phyloP scores from a whole-genome alignment of 2,797 vertebrate species.

The Vultur gryphus region DNA sequence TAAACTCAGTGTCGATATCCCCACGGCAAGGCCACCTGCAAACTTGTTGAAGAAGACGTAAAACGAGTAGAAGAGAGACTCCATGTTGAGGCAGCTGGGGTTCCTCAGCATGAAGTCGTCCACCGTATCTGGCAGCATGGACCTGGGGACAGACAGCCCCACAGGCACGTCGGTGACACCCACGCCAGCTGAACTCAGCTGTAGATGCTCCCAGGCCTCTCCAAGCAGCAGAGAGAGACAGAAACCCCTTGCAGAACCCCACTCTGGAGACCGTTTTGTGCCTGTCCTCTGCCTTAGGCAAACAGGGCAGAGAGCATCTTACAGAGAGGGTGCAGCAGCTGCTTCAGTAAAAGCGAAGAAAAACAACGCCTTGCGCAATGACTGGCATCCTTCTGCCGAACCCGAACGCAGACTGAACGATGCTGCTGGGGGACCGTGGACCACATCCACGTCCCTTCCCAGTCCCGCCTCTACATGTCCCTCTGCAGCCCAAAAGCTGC shows the following conservation, averaged over 20 bases:
- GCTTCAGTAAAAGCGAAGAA: neutral
- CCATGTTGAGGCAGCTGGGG: slow-evolving; percentile 69
- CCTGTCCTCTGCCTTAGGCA: neutral
- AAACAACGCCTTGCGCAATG: neutral
- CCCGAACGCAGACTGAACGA: accelerated
- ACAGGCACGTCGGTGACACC: neutral
- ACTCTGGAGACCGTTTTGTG: neutral
- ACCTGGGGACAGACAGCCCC: slow-evolving; percentile 61
- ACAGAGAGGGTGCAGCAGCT: neutral
- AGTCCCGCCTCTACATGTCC: neutral
- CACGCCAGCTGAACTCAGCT: neutral
- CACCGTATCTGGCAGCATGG: slow-evolving; percentile 79
- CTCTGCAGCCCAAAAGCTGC: neutral
- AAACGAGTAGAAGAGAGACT: slow-evolving; percentile 80
- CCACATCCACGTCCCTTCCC: neutral
- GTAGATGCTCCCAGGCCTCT: neutral
- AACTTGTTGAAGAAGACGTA: slow-evolving; percentile 82
- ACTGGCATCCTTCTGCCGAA: neutral
- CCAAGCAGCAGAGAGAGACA: neutral
- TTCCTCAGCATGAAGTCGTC: slow-evolving; percentile 75
- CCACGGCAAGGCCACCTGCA: slow-evolving; percentile 74
- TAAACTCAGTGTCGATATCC: slow-evolving; percentile 76
- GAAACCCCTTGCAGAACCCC: neutral
- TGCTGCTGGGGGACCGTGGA: neutral
- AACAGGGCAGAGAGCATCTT: neutral